Percentiles rank a stretch among this genome's conserved stretches.
phyloP scores from a whole-genome alignment of 1,140 invertebrate species.

The Pantala flavescens region DNA sequence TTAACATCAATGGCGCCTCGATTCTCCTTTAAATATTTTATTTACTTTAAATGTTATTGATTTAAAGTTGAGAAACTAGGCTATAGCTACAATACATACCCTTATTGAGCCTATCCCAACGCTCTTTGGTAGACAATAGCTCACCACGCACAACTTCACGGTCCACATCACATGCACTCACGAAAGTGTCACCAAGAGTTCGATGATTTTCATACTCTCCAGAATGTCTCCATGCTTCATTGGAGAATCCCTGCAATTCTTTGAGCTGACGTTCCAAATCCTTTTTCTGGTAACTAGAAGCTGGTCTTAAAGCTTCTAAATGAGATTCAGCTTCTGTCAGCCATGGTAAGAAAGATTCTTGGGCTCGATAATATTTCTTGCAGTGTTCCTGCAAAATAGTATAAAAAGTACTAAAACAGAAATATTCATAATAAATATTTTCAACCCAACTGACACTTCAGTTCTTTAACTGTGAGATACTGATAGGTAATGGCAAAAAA shows the following conservation, averaged over 20 bases:
- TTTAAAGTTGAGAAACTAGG: background rate
- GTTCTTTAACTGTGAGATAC: too few relatives aligned
- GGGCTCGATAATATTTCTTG: constrained; percentile 73
- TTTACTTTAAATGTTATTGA: too few relatives aligned
- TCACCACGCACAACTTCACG: constrained; percentile 79
- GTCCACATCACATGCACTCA: constrained; percentile 76
- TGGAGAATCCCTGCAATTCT: constrained; percentile 80
- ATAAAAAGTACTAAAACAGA: too few relatives aligned
- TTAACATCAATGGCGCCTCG: background rate
- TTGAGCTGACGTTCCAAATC: constrained; percentile 82
- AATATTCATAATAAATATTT: too few relatives aligned
- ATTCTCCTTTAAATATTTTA: background rate
- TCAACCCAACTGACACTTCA: too few relatives aligned
- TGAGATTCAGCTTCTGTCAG: constrained; percentile 76
- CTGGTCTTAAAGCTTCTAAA: constrained; percentile 63
- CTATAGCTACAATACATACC: constrained; percentile 36
- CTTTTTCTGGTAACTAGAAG: constrained; percentile 63
- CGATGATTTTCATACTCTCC: constrained; percentile 85
- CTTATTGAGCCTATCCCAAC: constrained; percentile 85
- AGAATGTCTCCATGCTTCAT: constrained; percentile 84
- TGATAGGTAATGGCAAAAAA: too few relatives aligned
- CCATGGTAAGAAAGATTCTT: constrained; percentile 83
- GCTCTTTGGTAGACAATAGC: constrained; percentile 62
- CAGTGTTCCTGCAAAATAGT: constrained; percentile 60
- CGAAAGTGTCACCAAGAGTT: constrained; percentile 73